Base-by-base conservation (phyloP, 2,113 vertebrate species). In the Progne subis region DNA sequence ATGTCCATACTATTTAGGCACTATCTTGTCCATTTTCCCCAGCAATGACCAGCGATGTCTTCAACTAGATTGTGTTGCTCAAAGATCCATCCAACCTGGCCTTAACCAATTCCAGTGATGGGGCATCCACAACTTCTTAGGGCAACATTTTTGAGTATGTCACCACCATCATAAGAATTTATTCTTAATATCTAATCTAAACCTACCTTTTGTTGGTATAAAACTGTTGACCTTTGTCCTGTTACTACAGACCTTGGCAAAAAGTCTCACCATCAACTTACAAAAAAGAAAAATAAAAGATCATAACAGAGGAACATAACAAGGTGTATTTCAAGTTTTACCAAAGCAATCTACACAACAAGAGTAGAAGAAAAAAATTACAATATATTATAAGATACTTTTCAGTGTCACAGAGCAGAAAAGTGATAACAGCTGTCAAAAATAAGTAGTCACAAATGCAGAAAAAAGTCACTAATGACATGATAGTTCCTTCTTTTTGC, bases 11-110 rank as follows among this genome's bases (percentile, higher is more conserved):
- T 65, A 5, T 64, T 71, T 69, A 77, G 41, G 41, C 5, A 8
- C 5, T 8, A 3, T 41, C 17, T 46, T 39, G 29, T 37, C 6
- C 7, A 31, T 49, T 18, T 14, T 7, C 8, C 11, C 8, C 15
- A 26, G 11, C 0, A 0, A 28, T 28, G 5, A 10, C 18, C 39
- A 64, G 18, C 1, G 4, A 25, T 11, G 12, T 24, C 39, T 59
- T 70, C 14, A 50, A 37, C 6, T 26, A 43, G 18, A 43, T 19
- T 8, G 34, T 5, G 16, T 20, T 41, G 24, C 37, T 56, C 32
- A 65, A 37, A 76, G 26, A 32, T 11, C 8, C 11, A 7, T 43
- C 16, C 46, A 44, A 9, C 17, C 8, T 49, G 23, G 4, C 14
- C 23, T 77, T n/a, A 24, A 90, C n/a, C 4, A 8, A 9, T 28